Base-by-base conservation (phyloP, 2,113 vertebrate species). In the Boulengeromyrus knoepffleri region DNA sequence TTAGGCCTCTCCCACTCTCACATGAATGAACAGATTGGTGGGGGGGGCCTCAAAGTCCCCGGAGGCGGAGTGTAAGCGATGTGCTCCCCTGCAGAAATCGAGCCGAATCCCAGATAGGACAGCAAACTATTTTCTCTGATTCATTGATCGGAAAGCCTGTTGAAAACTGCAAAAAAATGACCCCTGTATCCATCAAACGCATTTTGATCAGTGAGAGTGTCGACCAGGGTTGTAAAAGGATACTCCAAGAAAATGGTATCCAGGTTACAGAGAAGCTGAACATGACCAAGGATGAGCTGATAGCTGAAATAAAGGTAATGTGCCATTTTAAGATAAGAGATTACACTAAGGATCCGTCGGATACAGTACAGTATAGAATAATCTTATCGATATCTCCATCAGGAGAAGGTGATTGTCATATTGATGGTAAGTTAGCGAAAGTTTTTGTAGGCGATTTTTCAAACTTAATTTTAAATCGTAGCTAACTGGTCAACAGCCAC, bases 151-250 rank as follows among this genome's bases (percentile, higher is more conserved):
- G 50, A 13, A 90, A 47, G 88, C 27, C 31, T 88, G 19, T 89
- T 50, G 19, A 87, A 50, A 85, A 88, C 83, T 77, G 21, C 50
- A 5, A 6, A 39, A 94, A 92, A 31, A 98, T 99, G 98, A 96
- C 97, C 53, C 94, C 97, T 5, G 94, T 96, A 10, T 93, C 91
- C 90, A 94, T 99, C 91, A 94, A 94, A 90, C 96, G 95, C 9
- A 95, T 99, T 74, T 93, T 99, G 80, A 97, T 99, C 93, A 99
- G 97, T 89, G 98, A 99, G 70, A 97, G 96, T 88, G 96, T 99
- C 39, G 98, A 99, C 92, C 97, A 97, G 0, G 96, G 97, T 91
- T 99, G 98, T 93, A 94, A 94, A 93, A 90, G 94, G 88, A 97
- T 99, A 84, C 94, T 99, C 93, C 96, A 96, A 91, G 96, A 97